Evolutionary conservation across 2,113 vertebrate species (phyloP).

Genomic region (Colaptes auratus): DNA sequence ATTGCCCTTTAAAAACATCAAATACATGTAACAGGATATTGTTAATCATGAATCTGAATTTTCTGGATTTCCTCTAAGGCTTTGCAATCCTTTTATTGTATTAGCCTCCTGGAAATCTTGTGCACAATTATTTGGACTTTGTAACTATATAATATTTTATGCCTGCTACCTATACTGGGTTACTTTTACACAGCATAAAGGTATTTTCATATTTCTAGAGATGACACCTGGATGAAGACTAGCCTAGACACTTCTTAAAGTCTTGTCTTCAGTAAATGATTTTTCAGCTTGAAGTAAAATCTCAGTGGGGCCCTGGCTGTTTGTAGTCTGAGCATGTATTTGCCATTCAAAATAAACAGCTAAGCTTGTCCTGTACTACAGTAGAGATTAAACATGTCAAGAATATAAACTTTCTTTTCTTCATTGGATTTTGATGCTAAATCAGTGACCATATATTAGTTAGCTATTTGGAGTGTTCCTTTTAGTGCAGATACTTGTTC

Average conservation of each 20-base stretch:
- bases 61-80: not conserved
- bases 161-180: not conserved
- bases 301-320: not conserved
- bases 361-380: rapidly evolving
- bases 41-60: not conserved
- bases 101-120: not conserved
- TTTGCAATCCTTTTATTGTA: not conserved
- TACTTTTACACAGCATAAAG: not conserved
- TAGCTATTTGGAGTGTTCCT: not conserved
- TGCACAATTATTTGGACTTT: not conserved
- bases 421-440: not conserved
- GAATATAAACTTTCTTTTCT: not conserved
- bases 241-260: not conserved
- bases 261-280: not conserved
- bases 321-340: not conserved
- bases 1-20: not conserved
- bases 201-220: not conserved
- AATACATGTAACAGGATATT: not conserved
- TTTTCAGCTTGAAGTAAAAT: not conserved
- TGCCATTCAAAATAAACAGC: not conserved
- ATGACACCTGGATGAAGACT: not conserved
- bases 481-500: not conserved
- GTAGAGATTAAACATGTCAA: not conserved
- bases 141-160: not conserved
- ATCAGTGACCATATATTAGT: not conserved